Base-by-base conservation (phyloP, 2,113 vertebrate genomes). In the Otolemur garnettii region DNA sequence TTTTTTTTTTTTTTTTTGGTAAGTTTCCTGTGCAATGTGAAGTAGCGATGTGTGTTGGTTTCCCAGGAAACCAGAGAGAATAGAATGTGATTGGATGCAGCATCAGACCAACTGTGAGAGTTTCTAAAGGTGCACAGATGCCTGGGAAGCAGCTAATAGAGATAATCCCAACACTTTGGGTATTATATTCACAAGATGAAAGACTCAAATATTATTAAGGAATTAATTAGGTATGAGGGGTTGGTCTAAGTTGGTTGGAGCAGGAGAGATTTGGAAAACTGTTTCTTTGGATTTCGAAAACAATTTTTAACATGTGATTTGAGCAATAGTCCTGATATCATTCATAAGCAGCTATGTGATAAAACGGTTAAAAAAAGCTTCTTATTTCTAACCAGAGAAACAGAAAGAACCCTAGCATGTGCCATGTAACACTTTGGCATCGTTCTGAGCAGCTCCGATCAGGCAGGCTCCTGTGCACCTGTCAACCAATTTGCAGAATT, bases 11-110 rank as follows among this genome's bases (percentile, higher is more conserved):
- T 35, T 14, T 19, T 95, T 95, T 93, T 93, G 15, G 45, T 79
- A 50, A 1, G 97, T 94, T 97, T 97, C 96, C 96, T 93, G 57
- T 77, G 68, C 87, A 91, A 81, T 87, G 50, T 55, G 17, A 95
- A 90, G 68, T 0, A 17, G 85, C 57, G 24, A 55, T 45, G 85
- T 96, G 97, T 69, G 95, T 91, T 91, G 92, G 98, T 98, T 98
- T 98, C 98, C 98, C 94, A 95, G 98, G 98, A 97, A 98, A 98
- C 98, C 78, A 68, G 38, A 86, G 62, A 95, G 98, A 95, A 96
- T 87, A 93, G 96, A 72, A 93, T 0, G 13, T 81, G 98, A 98
- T 89, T 98, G 98, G 97, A 77, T 28, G 82, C 21, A 24, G 13
- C 1, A 72, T 95, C 93, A 93, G 97, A 92, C 91, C 90, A 96